phyloP scores from a whole-genome alignment of 2,113 vertebrate genomes.

The Microtus pennsylvanicus region DNA sequence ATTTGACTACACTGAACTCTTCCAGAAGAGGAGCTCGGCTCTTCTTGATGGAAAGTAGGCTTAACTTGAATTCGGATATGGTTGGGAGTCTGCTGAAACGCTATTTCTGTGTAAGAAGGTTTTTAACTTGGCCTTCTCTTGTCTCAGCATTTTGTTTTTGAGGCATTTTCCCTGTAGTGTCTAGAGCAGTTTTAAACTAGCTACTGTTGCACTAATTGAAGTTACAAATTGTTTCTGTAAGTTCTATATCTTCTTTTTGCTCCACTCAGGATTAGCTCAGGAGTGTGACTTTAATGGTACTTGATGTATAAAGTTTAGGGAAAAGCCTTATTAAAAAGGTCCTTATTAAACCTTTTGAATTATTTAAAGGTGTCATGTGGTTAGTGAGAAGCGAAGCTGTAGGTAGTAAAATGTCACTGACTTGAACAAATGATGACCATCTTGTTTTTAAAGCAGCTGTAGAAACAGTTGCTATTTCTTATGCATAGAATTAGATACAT shows the following conservation, averaged over 20 bases:
- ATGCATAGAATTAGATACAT: constrained; percentile 18
- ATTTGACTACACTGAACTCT: constrained; percentile 41
- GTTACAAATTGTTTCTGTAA: too few relatives aligned
- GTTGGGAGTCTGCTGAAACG: constrained; percentile 38
- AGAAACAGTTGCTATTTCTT: constrained; percentile 46
- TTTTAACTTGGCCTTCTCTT: not conserved
- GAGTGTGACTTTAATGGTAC: constrained; percentile 42
- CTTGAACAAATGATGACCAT: constrained; percentile 43
- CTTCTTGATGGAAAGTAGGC: constrained; percentile 21
- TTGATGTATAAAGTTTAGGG: constrained; percentile 43
- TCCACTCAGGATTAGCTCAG: constrained; percentile 29
- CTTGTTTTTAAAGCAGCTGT: constrained; percentile 60
- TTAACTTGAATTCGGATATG: constrained; percentile 31
- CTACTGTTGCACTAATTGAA: not conserved
- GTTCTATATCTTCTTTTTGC: constrained; percentile 28
- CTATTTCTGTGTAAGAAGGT: not conserved
- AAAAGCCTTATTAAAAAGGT: not conserved
- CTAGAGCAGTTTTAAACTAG: constrained; percentile 29
- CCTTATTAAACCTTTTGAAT: not conserved
- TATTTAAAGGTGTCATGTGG: constrained; percentile 18
- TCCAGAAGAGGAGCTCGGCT: constrained; percentile 21
- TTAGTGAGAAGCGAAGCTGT: constrained; percentile 48
- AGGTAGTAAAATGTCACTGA: constrained; percentile 41
- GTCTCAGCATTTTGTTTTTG: not conserved
- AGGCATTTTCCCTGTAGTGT: constrained; percentile 39